Conservation (phyloP, 2,113 vertebrate genomes). For the Dromaius novaehollandiae region DNA sequence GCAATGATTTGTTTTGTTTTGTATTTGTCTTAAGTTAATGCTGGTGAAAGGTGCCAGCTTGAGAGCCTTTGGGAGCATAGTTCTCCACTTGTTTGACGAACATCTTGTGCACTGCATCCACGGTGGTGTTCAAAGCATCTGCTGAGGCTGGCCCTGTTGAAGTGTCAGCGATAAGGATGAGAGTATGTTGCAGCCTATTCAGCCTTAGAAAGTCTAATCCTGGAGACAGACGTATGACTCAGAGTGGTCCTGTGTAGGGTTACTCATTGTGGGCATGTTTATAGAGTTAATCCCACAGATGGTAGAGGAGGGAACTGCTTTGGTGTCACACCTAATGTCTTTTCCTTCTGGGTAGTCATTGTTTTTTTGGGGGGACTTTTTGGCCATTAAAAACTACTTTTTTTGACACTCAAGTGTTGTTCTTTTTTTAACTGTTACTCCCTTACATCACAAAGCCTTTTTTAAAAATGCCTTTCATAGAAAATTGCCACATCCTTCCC, state of each 20-base stretch:
- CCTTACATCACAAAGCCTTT: conserved; percentile 22
- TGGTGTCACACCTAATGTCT: conserved; percentile 1
- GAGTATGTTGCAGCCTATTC: fast-evolving
- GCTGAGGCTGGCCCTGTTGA: neutral
- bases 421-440: conserved; percentile 24
- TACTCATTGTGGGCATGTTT: neutral
- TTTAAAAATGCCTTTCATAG: neutral
- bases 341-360: conserved; percentile 47
- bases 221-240: neutral
- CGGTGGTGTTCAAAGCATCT: fast-evolving
- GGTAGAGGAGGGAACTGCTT: neutral
- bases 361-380: neutral
- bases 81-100: neutral
- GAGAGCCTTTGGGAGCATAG: neutral
- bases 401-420: neutral
- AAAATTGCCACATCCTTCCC: conserved; percentile 42
- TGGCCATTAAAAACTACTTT: neutral
- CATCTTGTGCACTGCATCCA: fast-evolving
- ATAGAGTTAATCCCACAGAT: neutral
- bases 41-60: neutral
- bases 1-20: neutral
- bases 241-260: neutral
- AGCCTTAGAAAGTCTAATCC: neutral
- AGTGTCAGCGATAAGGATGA: fast-evolving
- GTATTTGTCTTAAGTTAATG: neutral